Evolutionary conservation across 64 coral and sea anemone genomes (phyloP).

Genomic region (Dendrophyllia cribrosa): DNA sequence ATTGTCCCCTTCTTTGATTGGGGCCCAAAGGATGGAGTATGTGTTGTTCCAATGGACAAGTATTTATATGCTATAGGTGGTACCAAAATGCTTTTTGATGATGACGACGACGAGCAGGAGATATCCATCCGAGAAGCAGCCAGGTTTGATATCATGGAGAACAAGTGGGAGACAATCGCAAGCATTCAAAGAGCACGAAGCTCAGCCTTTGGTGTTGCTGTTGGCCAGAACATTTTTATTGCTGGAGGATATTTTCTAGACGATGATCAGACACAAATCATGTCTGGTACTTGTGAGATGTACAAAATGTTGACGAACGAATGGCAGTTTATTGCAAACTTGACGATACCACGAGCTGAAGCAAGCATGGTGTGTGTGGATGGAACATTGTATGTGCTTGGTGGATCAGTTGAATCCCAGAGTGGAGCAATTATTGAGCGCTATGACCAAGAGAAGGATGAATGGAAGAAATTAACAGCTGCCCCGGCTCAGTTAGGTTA

Average conservation of each 20-base stretch:
- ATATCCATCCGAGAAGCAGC: background rate
- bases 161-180: background rate
- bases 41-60: background rate
- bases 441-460: background rate
- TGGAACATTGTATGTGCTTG: background rate
- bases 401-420: background rate
- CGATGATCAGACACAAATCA: background rate
- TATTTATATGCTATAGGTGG: background rate
- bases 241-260: background rate
- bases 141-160: background rate
- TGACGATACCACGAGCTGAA: background rate
- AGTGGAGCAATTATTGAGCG: background rate
- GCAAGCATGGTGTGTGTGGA: slow-evolving; percentile 20
- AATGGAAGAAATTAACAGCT: no score
- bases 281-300: slow-evolving; percentile 3
- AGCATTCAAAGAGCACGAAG: background rate
- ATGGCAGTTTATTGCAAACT: slow-evolving; percentile 6
- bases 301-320: slow-evolving; percentile 1
- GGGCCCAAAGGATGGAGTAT: background rate
- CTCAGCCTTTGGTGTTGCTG: background rate
- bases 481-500: no score
- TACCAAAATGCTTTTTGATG: background rate
- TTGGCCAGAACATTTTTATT: background rate
- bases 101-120: background rate
- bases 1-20: no score